Evolutionary conservation across 2,888 invertebrate species (phyloP), one percentile per base, ranked within the genome.

Genomic region (Himalopsyche tibetana): DNA sequence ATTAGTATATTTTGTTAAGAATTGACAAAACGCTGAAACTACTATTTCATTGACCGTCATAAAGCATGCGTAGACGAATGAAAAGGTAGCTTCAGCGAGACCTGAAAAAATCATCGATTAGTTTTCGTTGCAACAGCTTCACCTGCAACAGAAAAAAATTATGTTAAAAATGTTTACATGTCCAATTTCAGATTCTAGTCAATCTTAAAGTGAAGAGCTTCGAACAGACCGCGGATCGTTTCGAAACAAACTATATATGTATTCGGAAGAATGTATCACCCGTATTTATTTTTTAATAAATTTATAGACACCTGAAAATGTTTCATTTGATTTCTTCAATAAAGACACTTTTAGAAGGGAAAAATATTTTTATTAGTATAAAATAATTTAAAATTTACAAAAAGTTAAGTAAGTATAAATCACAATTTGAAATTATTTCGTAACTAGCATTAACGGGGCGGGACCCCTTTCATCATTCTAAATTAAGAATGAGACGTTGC

Each of bases 1-100:
- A 89, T 92, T 87, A 88, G 87, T 85, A 83, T 42, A 51, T 28
- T 74, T 56, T 79, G 45, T 17, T 81, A 42, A 28, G 74, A 11
- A 69, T 56, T 51, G 51, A 69, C 55, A 87, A 69, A 86, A 86
- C 85, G 83, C 82, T 82, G 86, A 84, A 82, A 36, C 9, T 40
- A 42, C 51, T 45, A 51, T 55, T 83, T 86, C 86, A 69, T 74
- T 12, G 45, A 11, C 69, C 40, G 74, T 45, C 38, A 45, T 69
- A 56, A 83, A 63, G 63, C 55, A 11, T 15, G 56, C 36, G 17
- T 83, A n/a, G n/a, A 74, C 51, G 19, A 55, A 38, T 51, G 86
- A 84, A 82, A 84, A 42, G 40, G 56, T 28, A 74, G 51, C 80
- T 69, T 80, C 87, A 85, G 36, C 87, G 69, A 56, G 19, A 55